Evolutionary conservation across 2,888 invertebrate genomes (phyloP).

Genomic region (Drosophila cyrtoloma): DNA sequence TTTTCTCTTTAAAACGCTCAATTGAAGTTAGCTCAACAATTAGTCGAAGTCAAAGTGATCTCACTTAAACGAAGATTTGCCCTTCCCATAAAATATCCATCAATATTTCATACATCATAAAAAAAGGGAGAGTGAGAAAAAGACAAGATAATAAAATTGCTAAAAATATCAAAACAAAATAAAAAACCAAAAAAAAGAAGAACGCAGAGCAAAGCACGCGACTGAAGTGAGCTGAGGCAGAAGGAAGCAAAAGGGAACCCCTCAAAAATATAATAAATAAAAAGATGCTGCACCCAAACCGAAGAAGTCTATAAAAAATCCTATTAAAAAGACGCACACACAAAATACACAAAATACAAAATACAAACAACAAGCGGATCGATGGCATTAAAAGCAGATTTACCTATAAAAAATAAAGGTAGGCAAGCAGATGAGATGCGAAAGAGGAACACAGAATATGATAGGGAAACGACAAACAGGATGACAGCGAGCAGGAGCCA

Average conservation of each 20-base stretch:
- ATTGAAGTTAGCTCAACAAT: conserved; percentile 28
- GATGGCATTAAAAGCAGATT: conserved; percentile 71
- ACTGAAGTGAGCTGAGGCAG: conserved; percentile 57
- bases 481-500: conserved; percentile 44
- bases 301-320: conserved; percentile 72
- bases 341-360: conserved; percentile 43
- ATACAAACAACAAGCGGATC: conserved; percentile 64
- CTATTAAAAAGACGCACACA: conserved; percentile 75
- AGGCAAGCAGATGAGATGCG: conserved; percentile 61
- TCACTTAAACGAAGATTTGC: conserved; percentile 14
- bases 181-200: conserved; percentile 8
- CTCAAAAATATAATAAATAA: conserved; percentile 11
- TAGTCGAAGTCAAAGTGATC: conserved; percentile 43
- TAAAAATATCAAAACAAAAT: conserved; percentile 67
- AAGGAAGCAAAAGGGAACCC: conserved; percentile 34
- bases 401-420: conserved; percentile 74
- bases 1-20: conserved; percentile 1
- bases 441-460: conserved; percentile 38
- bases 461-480: conserved; percentile 63
- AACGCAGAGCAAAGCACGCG: conserved; percentile 62
- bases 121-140: conserved; percentile 19
- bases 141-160: conserved; percentile 65
- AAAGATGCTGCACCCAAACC: conserved; percentile 48
- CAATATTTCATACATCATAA: conserved; percentile 72
- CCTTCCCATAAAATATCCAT: conserved; percentile 35